A percentile compares a stretch with the other conserved stretches of the same genome.
Evolutionary conservation across 2,888 invertebrate species (phyloP).

Genomic region (Hypomecis punctinalis): DNA sequence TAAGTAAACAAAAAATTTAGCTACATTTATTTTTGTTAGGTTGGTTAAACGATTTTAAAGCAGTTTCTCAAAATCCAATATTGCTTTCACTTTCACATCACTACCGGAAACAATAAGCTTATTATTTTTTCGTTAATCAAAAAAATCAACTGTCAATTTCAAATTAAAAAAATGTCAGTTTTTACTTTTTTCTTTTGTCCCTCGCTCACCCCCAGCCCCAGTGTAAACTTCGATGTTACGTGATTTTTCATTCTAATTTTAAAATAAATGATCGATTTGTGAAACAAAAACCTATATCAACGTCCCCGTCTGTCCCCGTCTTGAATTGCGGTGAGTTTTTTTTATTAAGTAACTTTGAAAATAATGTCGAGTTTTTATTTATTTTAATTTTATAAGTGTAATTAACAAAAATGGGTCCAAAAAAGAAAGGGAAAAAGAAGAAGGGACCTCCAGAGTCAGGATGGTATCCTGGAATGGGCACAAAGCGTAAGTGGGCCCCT

Average conservation of each 20-base stretch:
- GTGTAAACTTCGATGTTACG: neutral
- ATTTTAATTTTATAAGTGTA: constrained; percentile 50
- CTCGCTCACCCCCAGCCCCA: neutral
- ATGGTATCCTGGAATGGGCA: constrained; percentile 79
- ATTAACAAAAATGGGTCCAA: constrained; percentile 65
- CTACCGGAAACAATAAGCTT: too few species aligned
- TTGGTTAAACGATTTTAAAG: too few species aligned
- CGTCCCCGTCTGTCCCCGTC: constrained; percentile 7
- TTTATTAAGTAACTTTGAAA: constrained; percentile 50
- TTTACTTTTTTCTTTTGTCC: too few species aligned
- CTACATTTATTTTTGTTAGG: too few species aligned
- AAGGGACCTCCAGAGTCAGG: constrained; percentile 77
- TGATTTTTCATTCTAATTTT: constrained; percentile 4
- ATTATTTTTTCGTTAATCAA: too few species aligned
- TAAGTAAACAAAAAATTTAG: too few species aligned
- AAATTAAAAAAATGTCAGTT: too few species aligned
- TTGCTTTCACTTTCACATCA: too few species aligned
- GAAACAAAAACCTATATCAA: constrained; percentile 24
- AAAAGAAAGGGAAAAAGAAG: constrained; percentile 64
- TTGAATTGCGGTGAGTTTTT: constrained; percentile 59
- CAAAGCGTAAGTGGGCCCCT: constrained; percentile 65
- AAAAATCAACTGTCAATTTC: too few species aligned
- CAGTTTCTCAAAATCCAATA: too few species aligned
- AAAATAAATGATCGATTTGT: constrained; percentile 4
- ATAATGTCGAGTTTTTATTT: constrained; percentile 66